phyloP scores from a whole-genome alignment of 2,113 vertebrate species.

The Leptobrachium leishanense region DNA sequence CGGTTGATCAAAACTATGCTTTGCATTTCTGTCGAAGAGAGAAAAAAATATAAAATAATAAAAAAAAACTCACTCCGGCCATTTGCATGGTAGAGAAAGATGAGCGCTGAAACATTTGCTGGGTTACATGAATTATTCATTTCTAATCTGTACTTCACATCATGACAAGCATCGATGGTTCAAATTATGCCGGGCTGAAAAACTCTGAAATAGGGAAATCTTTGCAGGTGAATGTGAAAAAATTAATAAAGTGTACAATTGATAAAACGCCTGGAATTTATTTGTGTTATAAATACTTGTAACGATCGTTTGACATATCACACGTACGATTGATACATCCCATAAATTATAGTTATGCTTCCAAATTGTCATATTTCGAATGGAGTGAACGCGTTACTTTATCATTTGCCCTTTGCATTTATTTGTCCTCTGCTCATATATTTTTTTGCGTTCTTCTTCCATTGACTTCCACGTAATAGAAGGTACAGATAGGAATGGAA shows the following conservation, averaged over 20 bases:
- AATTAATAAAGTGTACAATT: conserved; percentile 39
- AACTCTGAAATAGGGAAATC: conserved; percentile 38
- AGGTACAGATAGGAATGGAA: too few relatives aligned
- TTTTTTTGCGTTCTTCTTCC: too few relatives aligned
- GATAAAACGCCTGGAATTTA: conserved; percentile 44
- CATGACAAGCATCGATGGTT: conserved; percentile 45
- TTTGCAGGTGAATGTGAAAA: conserved; percentile 25
- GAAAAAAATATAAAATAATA: too few relatives aligned
- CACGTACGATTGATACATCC: conserved; percentile 31
- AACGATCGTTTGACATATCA: conserved; percentile 43
- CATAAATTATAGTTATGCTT: conserved; percentile 27
- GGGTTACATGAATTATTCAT: conserved; percentile 43
- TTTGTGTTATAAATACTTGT: conserved; percentile 46
- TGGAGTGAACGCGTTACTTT: conserved; percentile 8
- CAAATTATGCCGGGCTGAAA: conserved; percentile 40
- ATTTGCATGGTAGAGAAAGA: conserved; percentile 11
- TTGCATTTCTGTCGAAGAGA: background rate
- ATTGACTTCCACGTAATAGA: too few relatives aligned
- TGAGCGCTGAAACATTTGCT: conserved; percentile 26
- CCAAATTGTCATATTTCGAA: conserved; percentile 8
- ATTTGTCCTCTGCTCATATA: background rate
- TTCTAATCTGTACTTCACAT: conserved; percentile 28
- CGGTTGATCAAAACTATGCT: conserved; percentile 33
- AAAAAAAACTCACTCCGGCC: background rate
- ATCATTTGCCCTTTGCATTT: conserved; percentile 36